phyloP scores from a whole-genome alignment of 2,113 vertebrate species.

The Typhlomys cinereus region DNA sequence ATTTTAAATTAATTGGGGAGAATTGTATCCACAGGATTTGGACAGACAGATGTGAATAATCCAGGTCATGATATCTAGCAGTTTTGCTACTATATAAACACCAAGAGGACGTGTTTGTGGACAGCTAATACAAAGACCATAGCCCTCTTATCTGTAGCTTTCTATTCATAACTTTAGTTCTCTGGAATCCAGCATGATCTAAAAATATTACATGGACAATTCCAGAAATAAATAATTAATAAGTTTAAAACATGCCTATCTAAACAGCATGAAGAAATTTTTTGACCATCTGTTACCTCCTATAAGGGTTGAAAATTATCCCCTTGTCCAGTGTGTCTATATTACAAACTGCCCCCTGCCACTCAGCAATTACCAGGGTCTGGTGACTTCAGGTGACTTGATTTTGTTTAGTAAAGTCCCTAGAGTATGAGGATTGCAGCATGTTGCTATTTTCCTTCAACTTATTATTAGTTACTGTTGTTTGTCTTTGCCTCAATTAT shows the following conservation, averaged over 20 bases:
- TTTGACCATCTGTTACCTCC: background rate
- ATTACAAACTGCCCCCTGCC: too few species aligned
- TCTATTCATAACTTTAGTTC: background rate
- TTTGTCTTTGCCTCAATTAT: background rate
- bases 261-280: background rate
- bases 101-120: background rate
- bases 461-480: too few species aligned
- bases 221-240: background rate
- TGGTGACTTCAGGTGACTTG: background rate
- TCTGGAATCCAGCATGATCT: background rate
- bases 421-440: background rate
- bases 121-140: background rate
- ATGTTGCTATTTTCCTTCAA: background rate
- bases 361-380: background rate
- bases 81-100: background rate
- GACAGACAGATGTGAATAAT: rapidly evolving
- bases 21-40: too few species aligned
- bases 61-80: too few species aligned
- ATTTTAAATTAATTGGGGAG: background rate
- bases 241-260: background rate
- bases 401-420: background rate
- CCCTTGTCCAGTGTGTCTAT: background rate
- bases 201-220: background rate
- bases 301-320: background rate
- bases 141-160: background rate